A percentile compares a stretch with the other conserved stretches of the same genome.
Conservation (phyloP, 2,797 vertebrate genomes). For the Myioborus melanocephalus region DNA sequence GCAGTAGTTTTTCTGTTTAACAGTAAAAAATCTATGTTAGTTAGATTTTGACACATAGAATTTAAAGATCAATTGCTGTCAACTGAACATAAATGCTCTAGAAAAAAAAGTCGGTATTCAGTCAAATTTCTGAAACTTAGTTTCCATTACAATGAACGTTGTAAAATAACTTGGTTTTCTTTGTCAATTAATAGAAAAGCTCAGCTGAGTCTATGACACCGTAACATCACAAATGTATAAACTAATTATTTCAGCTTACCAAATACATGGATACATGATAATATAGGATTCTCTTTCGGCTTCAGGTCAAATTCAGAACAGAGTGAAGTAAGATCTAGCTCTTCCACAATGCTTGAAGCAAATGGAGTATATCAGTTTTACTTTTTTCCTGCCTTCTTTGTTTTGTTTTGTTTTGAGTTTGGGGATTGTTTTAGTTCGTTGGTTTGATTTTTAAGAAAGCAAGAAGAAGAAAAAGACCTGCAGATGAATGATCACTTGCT, state of each 20-base stretch:
- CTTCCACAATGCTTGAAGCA: neutral
- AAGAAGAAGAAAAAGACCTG: fast-evolving
- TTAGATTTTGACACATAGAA: neutral
- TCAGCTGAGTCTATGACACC: neutral
- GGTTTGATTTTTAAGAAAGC: neutral
- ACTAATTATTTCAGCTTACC: neutral
- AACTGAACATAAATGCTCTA: neutral
- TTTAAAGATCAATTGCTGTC: neutral
- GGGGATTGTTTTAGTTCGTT: neutral
- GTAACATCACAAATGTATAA: neutral
- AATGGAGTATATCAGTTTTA: neutral
- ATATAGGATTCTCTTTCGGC: neutral
- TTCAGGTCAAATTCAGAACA: neutral
- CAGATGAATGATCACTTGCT: neutral
- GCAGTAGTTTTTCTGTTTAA: neutral
- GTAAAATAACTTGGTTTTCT: neutral
- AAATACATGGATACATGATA: neutral
- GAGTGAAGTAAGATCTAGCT: neutral
- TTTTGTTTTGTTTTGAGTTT: neutral
- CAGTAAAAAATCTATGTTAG: neutral
- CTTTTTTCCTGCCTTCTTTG: too few species aligned
- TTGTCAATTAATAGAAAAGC: neutral
- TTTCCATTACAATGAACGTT: neutral
- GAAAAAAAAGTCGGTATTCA: neutral
- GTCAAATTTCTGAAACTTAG: neutral